Evolutionary conservation across 2,888 invertebrate genomes (phyloP).

Genomic region (Drosophila imparisetae): DNA sequence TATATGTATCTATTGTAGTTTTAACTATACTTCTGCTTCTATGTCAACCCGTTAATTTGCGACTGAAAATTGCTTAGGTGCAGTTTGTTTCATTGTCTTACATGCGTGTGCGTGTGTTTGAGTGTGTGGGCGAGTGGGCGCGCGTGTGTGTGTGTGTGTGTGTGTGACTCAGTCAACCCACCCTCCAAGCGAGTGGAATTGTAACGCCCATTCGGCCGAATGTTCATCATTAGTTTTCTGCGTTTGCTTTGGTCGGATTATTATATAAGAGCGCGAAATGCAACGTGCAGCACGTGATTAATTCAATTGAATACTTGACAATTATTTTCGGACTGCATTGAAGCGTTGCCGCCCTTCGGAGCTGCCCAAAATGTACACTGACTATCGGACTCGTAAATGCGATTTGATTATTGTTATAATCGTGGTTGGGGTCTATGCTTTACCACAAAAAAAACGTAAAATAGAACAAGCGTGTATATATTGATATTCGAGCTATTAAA

Average conservation of each 20-base stretch:
- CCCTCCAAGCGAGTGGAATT: conserved; percentile 9
- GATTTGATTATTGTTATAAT: conserved; percentile 16
- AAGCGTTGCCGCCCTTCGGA: conserved; percentile 29
- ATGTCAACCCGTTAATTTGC: conserved; percentile 46
- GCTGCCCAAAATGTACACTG: conserved; percentile 15
- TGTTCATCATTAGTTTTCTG: conserved; percentile 31
- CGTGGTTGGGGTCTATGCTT: not conserved
- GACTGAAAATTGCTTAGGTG: conserved; percentile 54
- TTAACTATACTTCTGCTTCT: conserved; percentile 21
- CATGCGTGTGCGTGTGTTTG: not conserved
- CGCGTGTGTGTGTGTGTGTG: conserved; percentile 4
- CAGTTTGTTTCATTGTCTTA: conserved; percentile 41
- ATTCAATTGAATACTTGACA: conserved; percentile 23
- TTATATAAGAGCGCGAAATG: conserved; percentile 46
- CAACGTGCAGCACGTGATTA: conserved; percentile 56
- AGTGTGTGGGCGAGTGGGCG: not conserved
- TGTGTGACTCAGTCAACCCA: conserved; percentile 28
- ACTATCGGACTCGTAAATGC: not conserved
- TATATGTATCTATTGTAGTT: conserved; percentile 19
- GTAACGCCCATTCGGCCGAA: conserved; percentile 34
- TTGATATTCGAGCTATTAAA: not conserved
- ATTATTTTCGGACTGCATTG: conserved; percentile 43
- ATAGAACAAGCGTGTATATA: not conserved
- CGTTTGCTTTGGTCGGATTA: conserved; percentile 9
- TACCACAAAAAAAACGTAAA: not conserved